Conservation (phyloP, 2,888 invertebrate species). For the Cheilosia urbana region DNA sequence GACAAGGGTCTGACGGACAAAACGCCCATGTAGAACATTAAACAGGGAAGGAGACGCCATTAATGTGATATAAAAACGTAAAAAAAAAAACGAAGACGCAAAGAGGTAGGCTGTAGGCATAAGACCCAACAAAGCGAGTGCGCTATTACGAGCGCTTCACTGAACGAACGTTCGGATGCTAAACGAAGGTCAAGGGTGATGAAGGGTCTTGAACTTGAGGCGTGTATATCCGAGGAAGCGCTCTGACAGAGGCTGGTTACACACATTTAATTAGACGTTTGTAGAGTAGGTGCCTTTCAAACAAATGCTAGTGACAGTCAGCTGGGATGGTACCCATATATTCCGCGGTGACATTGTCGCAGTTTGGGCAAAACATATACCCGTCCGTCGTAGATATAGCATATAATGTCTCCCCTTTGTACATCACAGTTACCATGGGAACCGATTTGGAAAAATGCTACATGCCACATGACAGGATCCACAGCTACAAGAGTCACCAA, state of each 20-base stretch:
- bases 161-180: slow-evolving; percentile 56
- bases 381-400: background rate
- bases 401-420: background rate
- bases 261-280: slow-evolving; percentile 50
- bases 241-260: slow-evolving; percentile 24
- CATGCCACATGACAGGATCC: slow-evolving; percentile 26
- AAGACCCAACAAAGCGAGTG: slow-evolving; percentile 54
- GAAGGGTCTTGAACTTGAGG: slow-evolving; percentile 67
- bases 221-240: slow-evolving; percentile 35
- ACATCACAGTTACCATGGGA: slow-evolving; percentile 52
- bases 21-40: slow-evolving; percentile 64
- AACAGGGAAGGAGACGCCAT: slow-evolving; percentile 58
- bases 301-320: slow-evolving; percentile 4
- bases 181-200: slow-evolving; percentile 72
- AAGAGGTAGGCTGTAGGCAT: slow-evolving; percentile 24
- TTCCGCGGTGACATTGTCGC: slow-evolving; percentile 27
- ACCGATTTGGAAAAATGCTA: slow-evolving; percentile 42
- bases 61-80: slow-evolving; percentile 56
- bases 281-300: slow-evolving; percentile 27
- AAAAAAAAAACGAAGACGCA: slow-evolving; percentile 28
- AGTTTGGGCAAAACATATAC: too few relatives aligned
- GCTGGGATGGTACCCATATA: slow-evolving; percentile 3
- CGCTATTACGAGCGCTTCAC: slow-evolving; percentile 62
- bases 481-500: slow-evolving; percentile 43
- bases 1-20: slow-evolving; percentile 63